These are phyloP conservation scores for Priapulus caudatus DNA, from an alignment of 2,888 invertebrate genomes.

Conservation along the genomic window DNA sequence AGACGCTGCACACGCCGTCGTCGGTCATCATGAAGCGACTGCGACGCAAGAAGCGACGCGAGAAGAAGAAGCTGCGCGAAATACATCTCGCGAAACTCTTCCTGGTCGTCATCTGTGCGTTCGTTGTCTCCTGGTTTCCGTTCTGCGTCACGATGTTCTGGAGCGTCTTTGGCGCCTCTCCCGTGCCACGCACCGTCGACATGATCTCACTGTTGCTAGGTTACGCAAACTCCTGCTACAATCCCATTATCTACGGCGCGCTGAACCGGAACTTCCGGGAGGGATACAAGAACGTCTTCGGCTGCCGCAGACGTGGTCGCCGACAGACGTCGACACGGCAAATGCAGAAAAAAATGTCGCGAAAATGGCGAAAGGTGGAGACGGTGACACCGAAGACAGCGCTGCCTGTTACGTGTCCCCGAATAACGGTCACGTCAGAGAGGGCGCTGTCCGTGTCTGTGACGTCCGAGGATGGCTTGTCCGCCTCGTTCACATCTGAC, in stretches of 20 bases:
- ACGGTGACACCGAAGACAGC: too few relatives aligned
- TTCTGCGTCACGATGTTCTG: background rate
- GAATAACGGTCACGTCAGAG: too few relatives aligned
- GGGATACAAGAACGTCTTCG: background rate
- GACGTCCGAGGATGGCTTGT: too few relatives aligned
- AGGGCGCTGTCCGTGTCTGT: too few relatives aligned
- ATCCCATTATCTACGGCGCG: background rate
- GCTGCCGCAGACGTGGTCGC: too few relatives aligned
- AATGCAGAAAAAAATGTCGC: too few relatives aligned
- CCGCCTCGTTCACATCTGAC: too few relatives aligned
- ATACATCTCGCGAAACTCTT: background rate
- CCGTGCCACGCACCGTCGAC: background rate
- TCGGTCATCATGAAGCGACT: background rate
- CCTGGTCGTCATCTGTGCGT: background rate
- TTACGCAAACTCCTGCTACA: background rate
- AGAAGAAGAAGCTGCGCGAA: background rate
- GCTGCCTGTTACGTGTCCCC: too few relatives aligned
- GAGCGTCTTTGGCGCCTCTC: background rate
- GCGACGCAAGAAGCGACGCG: background rate
- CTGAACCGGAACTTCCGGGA: background rate
- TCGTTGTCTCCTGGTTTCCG: constrained; percentile 1
- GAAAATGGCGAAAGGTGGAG: too few relatives aligned
- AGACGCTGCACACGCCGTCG: background rate
- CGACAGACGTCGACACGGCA: too few relatives aligned
- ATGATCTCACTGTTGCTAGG: background rate